Evolutionary conservation across 2,113 vertebrate species (phyloP).

Genomic region (Procapra przewalskii): DNA sequence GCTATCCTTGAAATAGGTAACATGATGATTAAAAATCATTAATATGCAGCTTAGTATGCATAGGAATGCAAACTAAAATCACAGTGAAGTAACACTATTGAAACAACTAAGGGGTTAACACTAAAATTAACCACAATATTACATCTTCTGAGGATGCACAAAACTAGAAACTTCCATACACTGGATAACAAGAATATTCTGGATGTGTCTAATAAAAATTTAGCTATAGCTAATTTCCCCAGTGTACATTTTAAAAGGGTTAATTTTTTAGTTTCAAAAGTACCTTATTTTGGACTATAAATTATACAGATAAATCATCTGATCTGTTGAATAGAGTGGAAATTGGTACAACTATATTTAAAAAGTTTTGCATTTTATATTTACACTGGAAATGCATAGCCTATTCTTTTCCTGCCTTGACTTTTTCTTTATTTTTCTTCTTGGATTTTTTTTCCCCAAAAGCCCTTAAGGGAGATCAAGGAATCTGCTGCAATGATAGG

Average conservation of each 20-base stretch:
- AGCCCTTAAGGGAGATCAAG: not conserved
- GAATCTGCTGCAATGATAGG: not conserved
- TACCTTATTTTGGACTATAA: not conserved
- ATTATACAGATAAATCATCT: not conserved
- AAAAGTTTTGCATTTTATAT: not conserved
- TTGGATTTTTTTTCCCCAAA: not conserved
- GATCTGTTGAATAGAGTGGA: not conserved
- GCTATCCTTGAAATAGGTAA: not conserved
- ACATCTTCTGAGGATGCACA: not conserved
- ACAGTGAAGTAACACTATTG: not conserved
- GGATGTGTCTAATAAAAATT: not conserved
- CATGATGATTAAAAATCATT: not conserved
- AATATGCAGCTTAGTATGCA: not conserved
- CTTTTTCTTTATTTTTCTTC: not conserved
- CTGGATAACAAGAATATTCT: not conserved
- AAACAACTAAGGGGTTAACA: not conserved
- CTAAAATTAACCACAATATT: not conserved
- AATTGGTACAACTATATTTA: not conserved
- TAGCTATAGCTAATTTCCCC: not conserved
- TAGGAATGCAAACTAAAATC: not conserved
- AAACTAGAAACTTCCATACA: not conserved
- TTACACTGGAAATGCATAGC: not conserved
- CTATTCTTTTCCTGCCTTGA: rapidly evolving
- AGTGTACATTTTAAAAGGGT: not conserved
- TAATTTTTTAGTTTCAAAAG: not conserved